Conservation (phyloP, 92 coral and sea anemone genomes). For the Palythoa grandis region DNA sequence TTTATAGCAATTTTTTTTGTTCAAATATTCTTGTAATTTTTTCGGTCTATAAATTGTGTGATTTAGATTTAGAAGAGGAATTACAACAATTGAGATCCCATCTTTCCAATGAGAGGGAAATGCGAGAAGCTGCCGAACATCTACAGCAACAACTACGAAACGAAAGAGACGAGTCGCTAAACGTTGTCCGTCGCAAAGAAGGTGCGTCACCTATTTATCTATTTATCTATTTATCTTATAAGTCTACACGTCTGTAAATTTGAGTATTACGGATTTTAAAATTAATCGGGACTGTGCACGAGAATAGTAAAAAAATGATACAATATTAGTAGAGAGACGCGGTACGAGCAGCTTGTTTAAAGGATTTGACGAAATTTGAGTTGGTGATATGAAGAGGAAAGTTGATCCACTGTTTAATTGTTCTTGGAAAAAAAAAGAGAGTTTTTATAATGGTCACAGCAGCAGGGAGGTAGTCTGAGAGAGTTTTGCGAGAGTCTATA, state of each 20-base stretch:
- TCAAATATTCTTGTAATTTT: no score
- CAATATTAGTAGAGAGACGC: no score
- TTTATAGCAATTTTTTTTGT: background rate
- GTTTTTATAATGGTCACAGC: no score
- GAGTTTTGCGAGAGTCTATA: no score
- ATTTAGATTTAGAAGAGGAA: conserved; percentile 9
- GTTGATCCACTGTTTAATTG: no score
- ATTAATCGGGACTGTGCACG: no score
- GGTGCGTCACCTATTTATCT: background rate
- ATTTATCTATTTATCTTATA: background rate
- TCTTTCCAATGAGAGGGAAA: conserved; percentile 10
- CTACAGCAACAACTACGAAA: background rate
- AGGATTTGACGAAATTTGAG: no score
- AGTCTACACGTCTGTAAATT: background rate
- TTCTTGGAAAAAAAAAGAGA: no score
- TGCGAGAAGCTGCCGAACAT: conserved; percentile 5
- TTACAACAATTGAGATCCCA: background rate
- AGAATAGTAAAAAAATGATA: no score
- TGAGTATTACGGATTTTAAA: background rate
- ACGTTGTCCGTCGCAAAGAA: background rate
- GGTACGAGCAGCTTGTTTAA: no score
- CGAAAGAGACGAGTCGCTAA: background rate
- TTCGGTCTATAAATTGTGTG: background rate
- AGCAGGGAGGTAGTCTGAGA: no score
- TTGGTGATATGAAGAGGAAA: no score